Percentiles rank a stretch among this genome's conserved stretches.
These are phyloP conservation scores for Philopedon plagiatum DNA, from an alignment of 2,888 invertebrate genomes.

Conservation along the genomic window DNA sequence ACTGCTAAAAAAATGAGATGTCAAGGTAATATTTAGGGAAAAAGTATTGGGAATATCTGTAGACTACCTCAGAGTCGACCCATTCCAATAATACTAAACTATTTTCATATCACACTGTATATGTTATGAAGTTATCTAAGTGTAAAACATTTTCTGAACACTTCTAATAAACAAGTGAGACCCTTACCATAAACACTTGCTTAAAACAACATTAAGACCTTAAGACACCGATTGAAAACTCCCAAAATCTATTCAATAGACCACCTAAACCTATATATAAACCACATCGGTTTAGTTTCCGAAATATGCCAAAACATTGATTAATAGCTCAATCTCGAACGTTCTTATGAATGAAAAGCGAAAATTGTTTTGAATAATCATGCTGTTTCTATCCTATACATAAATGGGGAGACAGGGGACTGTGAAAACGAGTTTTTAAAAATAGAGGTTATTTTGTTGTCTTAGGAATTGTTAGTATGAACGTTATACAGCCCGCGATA, in stretches of 20 bases:
- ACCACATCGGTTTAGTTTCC: constrained; percentile 34
- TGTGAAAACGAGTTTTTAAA: constrained; percentile 16
- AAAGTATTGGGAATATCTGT: no score
- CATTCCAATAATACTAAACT: no score
- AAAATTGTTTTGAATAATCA: constrained; percentile 59
- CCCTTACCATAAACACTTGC: background rate
- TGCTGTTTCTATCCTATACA: constrained; percentile 44
- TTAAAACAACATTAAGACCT: background rate
- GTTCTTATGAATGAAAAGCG: constrained; percentile 54
- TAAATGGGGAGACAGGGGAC: constrained; percentile 33
- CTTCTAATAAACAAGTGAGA: no score
- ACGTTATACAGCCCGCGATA: no score
- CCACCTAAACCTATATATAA: constrained; percentile 15
- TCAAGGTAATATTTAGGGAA: no score
- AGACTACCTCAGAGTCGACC: no score
- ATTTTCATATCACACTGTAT: no score
- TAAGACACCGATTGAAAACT: constrained; percentile 6
- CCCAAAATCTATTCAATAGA: constrained; percentile 20
- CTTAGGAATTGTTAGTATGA: no score
- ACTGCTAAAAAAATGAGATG: no score
- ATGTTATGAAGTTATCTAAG: no score
- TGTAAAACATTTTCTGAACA: no score
- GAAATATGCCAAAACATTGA: constrained; percentile 53
- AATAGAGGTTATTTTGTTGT: no score
- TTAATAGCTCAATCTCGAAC: constrained; percentile 56